Base-by-base conservation (phyloP, 2,888 invertebrate species). In the Ephialtes manifestator region DNA sequence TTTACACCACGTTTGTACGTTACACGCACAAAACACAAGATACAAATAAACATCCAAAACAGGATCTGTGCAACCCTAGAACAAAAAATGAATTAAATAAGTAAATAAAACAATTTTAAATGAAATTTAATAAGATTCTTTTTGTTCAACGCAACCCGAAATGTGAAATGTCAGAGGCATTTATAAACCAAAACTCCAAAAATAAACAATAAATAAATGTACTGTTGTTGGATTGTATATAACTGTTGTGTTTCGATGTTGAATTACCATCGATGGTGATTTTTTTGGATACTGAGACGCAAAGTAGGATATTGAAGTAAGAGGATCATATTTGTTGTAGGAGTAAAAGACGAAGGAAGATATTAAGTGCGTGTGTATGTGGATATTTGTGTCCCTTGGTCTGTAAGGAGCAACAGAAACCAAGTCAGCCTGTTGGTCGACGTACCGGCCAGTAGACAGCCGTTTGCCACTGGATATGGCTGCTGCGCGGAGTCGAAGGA, bases 381-480 rank as follows among this genome's bases (percentile, higher is more conserved):
- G 68, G 31, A n/a, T 15, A 24, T 63, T 18, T 51, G 71, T 35
- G 63, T 79, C 60, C 35, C 39, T 10, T 18, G 43, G 46, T 11
- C 46, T 31, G 28, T 51, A 43, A 67, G 15, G 39, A 77, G 65
- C 71, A 65, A 28, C 24, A 43, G 35, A 51, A 72, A 28, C 46
- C 46, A 18, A n/a, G 60, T 24, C n/a, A 60, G 55, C 55, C 48
- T 76, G 63, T 72, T 67, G 72, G 68, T 81, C 71, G 81, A 70
- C 18, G 31, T 55, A 43, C 53, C 81, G 81, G 72, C 77, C 74
- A 85, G 78, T 82, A 31, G 78, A 78, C 81, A 81, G 78, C 78
- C 79, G 85, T 85, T 85, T 75, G 81, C 81, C 81, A 85, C 75
- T 82, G 82, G 85, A 81, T 80, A 86, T 86, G 86, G 87, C 86